Conservation (phyloP, 2,113 vertebrate species). For the Girardinichthys multiradiatus region DNA sequence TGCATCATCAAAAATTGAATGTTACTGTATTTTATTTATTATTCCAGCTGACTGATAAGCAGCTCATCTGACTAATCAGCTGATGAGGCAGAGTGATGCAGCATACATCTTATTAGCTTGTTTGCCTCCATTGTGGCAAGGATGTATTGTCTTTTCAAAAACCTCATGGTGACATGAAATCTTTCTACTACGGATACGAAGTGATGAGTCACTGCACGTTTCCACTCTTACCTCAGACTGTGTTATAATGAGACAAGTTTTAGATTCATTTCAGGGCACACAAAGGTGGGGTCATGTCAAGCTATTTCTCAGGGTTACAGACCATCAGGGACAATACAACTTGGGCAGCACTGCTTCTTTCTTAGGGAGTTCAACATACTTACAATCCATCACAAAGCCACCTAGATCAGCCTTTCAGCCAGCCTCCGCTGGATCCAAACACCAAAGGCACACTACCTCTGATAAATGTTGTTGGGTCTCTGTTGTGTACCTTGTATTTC, state of each 20-base stretch:
- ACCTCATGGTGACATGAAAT: neutral
- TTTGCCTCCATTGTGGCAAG: neutral
- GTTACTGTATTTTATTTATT: too few species aligned
- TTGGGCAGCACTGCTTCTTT: constrained; percentile 25
- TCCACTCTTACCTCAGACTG: constrained; percentile 23
- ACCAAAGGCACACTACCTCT: constrained; percentile 27
- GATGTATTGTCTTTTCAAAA: neutral
- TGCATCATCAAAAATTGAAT: too few species aligned
- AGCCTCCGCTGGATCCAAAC: constrained; percentile 35
- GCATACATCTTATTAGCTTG: neutral
- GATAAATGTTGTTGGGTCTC: constrained; percentile 51
- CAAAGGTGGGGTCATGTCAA: constrained; percentile 43
- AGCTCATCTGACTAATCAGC: too few species aligned
- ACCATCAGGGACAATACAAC: constrained; percentile 38
- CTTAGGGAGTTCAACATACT: constrained; percentile 22
- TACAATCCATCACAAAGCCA: constrained; percentile 49
- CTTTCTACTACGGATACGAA: neutral
- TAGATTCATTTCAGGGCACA: constrained; percentile 37
- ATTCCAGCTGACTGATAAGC: too few species aligned
- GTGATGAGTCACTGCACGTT: constrained; percentile 43
- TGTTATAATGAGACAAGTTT: constrained; percentile 37
- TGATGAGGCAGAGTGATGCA: too few species aligned
- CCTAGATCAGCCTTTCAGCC: constrained; percentile 31
- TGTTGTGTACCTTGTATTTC: constrained; percentile 49
- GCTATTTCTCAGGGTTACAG: constrained; percentile 49